Evolutionary conservation across 2,888 invertebrate genomes (phyloP).

Genomic region (Gasteruption jaculator): DNA sequence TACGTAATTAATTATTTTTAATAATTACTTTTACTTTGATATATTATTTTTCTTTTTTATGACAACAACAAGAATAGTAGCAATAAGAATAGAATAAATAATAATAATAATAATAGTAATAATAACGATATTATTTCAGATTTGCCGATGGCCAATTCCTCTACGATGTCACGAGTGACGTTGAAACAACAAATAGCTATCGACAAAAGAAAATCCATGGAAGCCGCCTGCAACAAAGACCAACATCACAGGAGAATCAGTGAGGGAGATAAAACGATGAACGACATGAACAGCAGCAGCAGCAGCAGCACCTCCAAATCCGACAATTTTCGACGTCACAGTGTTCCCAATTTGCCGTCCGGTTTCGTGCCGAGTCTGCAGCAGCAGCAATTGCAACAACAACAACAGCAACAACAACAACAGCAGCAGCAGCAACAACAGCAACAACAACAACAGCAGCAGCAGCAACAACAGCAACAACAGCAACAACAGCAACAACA

Average conservation of each 20-base stretch:
- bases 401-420: slow-evolving; percentile 17
- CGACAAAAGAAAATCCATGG: slow-evolving; percentile 38
- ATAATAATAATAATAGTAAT: slow-evolving; percentile 2
- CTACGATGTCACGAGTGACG: too few relatives aligned
- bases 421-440: slow-evolving; percentile 23
- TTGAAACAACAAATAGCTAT: slow-evolving; percentile 30
- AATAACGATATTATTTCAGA: slow-evolving; percentile 2
- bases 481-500: slow-evolving; percentile 19
- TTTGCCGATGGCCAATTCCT: too few relatives aligned
- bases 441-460: slow-evolving; percentile 19
- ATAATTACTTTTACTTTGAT: too few relatives aligned
- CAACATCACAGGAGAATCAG: slow-evolving; percentile 34
- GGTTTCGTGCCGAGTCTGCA: slow-evolving; percentile 38
- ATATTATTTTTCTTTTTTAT: too few relatives aligned
- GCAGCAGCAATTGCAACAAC: slow-evolving; percentile 25
- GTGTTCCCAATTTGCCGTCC: slow-evolving; percentile 38
- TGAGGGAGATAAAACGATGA: slow-evolving; percentile 38
- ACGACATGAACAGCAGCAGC: slow-evolving; percentile 27
- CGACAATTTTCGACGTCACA: slow-evolving; percentile 32
- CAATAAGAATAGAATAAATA: too few relatives aligned
- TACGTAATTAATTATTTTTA: too few relatives aligned
- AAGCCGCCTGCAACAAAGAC: slow-evolving; percentile 24
- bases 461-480: slow-evolving; percentile 25
- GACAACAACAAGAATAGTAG: too few relatives aligned
- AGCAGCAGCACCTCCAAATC: slow-evolving; percentile 24